phyloP scores from a whole-genome alignment of 1,140 invertebrate genomes.

The Monomorium pharaonis region DNA sequence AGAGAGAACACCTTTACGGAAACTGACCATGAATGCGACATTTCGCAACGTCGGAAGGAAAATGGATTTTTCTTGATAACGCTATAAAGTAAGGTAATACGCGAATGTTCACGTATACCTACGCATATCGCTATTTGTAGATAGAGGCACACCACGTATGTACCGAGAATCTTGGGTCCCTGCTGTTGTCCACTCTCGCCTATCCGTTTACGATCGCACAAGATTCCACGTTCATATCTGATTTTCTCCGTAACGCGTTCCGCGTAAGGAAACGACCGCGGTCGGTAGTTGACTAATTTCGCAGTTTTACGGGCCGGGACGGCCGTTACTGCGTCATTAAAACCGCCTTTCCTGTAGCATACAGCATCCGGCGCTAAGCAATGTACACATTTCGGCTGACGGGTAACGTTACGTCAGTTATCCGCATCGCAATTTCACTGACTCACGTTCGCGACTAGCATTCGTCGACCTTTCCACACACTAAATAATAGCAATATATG shows the following conservation, averaged over 20 bases:
- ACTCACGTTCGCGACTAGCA: not conserved
- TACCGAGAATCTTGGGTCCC: constrained; percentile 12
- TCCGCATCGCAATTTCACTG: constrained; percentile 26
- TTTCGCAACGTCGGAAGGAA: not conserved
- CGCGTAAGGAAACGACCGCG: not conserved
- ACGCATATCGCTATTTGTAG: constrained; percentile 30
- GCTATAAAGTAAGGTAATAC: not conserved
- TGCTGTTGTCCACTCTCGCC: constrained; percentile 24
- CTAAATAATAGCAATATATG: not conserved
- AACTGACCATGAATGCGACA: not conserved
- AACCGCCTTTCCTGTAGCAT: not conserved
- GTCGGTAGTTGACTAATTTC: constrained; percentile 18
- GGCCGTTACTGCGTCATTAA: constrained; percentile 18
- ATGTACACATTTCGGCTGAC: constrained; percentile 5
- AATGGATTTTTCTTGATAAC: not conserved
- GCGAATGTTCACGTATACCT: not conserved
- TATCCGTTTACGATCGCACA: constrained; percentile 25
- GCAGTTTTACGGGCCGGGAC: constrained; percentile 18
- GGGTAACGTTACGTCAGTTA: constrained; percentile 42
- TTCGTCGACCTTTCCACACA: not conserved
- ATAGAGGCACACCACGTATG: not conserved
- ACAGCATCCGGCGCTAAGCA: constrained; percentile 7
- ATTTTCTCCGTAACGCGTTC: constrained; percentile 40
- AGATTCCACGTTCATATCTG: not conserved
- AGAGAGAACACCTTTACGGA: not conserved